phyloP scores from a whole-genome alignment of 2,797 vertebrate genomes.

The Danio tinwini region DNA sequence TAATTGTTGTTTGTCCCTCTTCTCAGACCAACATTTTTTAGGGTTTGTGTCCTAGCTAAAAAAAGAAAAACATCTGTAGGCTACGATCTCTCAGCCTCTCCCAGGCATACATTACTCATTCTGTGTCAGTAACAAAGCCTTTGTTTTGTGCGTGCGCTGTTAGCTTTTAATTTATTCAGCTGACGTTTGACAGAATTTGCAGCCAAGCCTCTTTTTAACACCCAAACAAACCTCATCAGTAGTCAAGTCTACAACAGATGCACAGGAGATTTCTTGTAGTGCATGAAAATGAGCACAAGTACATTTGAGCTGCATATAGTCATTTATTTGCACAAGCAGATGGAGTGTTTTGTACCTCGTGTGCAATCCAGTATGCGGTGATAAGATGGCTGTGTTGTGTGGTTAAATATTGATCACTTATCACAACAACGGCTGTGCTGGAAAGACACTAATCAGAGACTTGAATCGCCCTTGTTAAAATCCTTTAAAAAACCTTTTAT shows the following conservation, averaged over 20 bases:
- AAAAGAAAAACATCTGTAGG: neutral
- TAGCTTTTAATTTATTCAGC: constrained; percentile 36
- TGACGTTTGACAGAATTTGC: constrained; percentile 29
- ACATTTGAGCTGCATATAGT: constrained; percentile 5
- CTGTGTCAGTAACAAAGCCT: constrained; percentile 32
- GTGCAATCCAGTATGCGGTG: neutral
- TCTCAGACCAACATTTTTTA: neutral
- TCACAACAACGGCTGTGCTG: constrained; percentile 16
- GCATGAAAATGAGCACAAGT: constrained; percentile 17
- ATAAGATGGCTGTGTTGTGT: constrained; percentile 20
- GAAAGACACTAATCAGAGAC: constrained; percentile 15
- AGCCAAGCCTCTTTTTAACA: constrained; percentile 35
- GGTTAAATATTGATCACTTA: constrained; percentile 38
- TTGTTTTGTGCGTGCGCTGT: constrained; percentile 18
- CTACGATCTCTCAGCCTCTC: neutral
- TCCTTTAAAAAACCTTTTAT: constrained; percentile 8
- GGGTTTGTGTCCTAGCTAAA: neutral
- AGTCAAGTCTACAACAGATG: constrained; percentile 34
- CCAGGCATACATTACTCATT: neutral
- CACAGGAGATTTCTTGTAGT: constrained; percentile 33
- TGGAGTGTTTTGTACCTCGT: constrained; percentile 1
- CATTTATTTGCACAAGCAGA: constrained; percentile 28
- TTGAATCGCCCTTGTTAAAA: neutral
- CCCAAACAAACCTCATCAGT: constrained; percentile 37
- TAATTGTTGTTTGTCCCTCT: neutral